Conservation (phyloP, 2,797 vertebrate genomes). For the Enteromius viviparus region DNA sequence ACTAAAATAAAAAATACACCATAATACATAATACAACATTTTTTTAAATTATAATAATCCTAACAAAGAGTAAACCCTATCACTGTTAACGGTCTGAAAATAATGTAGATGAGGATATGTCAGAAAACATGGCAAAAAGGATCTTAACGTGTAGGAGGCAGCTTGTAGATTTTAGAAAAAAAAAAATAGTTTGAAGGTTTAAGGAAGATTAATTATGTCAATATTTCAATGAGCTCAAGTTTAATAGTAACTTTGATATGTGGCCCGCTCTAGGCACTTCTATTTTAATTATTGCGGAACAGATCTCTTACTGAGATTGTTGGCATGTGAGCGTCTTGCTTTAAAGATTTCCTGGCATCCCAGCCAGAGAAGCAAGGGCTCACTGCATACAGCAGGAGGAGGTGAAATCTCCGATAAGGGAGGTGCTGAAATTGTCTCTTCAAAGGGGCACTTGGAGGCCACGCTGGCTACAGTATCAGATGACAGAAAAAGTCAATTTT, state of each 20-base stretch:
- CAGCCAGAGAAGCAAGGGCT: constrained; percentile 24
- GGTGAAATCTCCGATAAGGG: constrained; percentile 46
- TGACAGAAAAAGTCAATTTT: neutral
- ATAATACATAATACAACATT: neutral
- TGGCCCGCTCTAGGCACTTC: constrained; percentile 17
- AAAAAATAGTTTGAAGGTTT: constrained; percentile 14
- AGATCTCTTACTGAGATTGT: constrained; percentile 53
- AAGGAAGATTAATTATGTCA: constrained; percentile 31
- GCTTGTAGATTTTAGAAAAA: constrained; percentile 1
- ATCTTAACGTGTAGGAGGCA: neutral
- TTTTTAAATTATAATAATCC: neutral
- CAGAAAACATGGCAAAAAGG: neutral
- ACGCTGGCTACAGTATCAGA: constrained; percentile 38
- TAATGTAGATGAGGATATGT: neutral
- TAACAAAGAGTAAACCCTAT: neutral
- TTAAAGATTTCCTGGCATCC: constrained; percentile 40
- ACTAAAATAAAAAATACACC: neutral
- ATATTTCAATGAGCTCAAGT: constrained; percentile 19
- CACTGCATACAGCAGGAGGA: constrained; percentile 32
- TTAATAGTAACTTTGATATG: constrained; percentile 54
- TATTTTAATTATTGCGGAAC: constrained; percentile 59
- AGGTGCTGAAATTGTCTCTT: constrained; percentile 46
- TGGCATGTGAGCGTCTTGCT: constrained; percentile 33
- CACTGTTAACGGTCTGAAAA: neutral
- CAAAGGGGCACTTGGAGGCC: constrained; percentile 28